Evolutionary conservation across 1,140 invertebrate genomes (phyloP).

Genomic region (Monomorium pharaonis): DNA sequence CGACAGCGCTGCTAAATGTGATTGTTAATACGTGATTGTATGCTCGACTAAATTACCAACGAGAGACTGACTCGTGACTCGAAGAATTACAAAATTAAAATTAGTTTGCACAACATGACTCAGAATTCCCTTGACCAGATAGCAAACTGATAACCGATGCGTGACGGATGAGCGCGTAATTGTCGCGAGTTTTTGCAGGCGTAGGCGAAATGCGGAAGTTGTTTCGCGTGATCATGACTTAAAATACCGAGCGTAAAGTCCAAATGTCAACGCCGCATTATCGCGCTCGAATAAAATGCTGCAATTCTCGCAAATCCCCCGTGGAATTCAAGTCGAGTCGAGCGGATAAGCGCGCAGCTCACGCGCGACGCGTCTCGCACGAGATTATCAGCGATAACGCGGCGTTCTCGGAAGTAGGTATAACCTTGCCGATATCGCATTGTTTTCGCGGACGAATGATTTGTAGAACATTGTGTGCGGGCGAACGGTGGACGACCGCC

Average conservation of each 20-base stretch:
- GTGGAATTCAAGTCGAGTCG: neutral
- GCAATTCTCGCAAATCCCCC: neutral
- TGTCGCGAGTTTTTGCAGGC: neutral
- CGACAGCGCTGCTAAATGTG: neutral
- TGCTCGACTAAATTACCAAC: neutral
- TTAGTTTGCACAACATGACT: neutral
- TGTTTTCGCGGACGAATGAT: neutral
- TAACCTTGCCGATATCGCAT: slow-evolving; percentile 11
- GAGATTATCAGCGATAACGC: neutral
- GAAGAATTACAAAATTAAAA: neutral
- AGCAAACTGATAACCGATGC: neutral
- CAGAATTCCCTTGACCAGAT: slow-evolving; percentile 18
- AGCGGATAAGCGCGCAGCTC: too few relatives aligned
- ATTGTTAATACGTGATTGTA: neutral
- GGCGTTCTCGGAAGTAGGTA: neutral
- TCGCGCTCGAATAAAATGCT: neutral
- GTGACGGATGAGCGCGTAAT: neutral
- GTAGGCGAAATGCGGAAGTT: neutral
- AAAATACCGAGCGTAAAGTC: neutral
- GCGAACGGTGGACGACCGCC: neutral
- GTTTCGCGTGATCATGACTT: slow-evolving; percentile 11
- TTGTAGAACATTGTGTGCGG: neutral
- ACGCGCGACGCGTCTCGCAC: neutral
- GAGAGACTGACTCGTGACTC: neutral
- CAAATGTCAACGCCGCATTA: neutral